phyloP scores from a whole-genome alignment of 2,113 vertebrate species.

The Calypte anna region DNA sequence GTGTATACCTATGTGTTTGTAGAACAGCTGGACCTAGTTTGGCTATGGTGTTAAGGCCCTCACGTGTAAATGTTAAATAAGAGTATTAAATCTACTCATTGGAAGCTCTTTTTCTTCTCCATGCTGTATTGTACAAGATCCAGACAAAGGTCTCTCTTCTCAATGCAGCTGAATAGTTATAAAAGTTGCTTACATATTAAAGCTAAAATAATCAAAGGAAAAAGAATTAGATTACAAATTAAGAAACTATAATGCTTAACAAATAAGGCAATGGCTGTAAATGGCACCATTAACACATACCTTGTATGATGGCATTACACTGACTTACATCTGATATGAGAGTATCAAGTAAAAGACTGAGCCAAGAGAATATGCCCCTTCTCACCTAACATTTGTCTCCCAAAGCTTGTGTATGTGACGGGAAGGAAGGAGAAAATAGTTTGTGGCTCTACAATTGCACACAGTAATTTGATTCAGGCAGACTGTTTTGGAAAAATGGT shows the following conservation, averaged over 20 bases:
- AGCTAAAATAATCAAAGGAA: conserved; percentile 44
- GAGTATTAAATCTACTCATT: background rate
- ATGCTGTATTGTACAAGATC: background rate
- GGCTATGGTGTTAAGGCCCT: background rate
- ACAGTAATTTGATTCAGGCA: background rate
- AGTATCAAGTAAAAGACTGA: background rate
- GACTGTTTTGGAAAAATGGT: background rate
- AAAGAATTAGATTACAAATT: conserved; percentile 14
- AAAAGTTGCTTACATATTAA: conserved; percentile 25
- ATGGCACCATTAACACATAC: background rate
- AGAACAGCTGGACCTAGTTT: background rate
- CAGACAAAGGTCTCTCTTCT: background rate
- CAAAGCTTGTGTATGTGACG: background rate
- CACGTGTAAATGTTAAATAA: background rate
- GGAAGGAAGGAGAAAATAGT: background rate
- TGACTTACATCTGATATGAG: background rate
- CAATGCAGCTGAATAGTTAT: background rate
- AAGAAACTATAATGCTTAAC: background rate
- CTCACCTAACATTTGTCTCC: background rate
- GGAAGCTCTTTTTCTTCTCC: background rate
- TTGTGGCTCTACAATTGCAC: background rate
- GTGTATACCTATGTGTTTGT: background rate
- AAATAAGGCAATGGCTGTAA: conserved; percentile 8
- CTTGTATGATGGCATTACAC: background rate
- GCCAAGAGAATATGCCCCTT: background rate